phyloP scores from a whole-genome alignment of 2,888 invertebrate species.

The Heteropelma amictum region DNA sequence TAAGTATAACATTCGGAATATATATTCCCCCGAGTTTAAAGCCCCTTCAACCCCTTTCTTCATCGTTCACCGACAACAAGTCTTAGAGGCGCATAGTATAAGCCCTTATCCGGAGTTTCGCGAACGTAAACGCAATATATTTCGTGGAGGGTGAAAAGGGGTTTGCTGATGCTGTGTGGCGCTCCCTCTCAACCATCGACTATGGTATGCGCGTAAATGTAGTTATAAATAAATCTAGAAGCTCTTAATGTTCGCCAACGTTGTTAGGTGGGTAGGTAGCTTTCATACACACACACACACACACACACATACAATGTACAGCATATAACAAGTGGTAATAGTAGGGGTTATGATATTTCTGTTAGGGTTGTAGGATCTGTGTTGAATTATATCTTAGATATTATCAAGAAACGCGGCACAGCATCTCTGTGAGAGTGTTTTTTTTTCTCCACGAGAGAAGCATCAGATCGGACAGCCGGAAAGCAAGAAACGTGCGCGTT shows the following conservation, averaged over 20 bases:
- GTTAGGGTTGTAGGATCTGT: conserved; percentile 4
- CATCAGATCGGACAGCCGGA: conserved; percentile 38
- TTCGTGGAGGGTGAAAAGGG: conserved; percentile 69
- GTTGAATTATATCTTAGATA: conserved; percentile 3
- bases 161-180: conserved; percentile 49
- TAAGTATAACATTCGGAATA: conserved; percentile 23
- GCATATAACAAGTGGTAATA: not conserved
- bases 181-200: conserved; percentile 40
- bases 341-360: conserved; percentile 13
- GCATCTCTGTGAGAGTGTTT: not conserved
- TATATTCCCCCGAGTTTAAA: conserved; percentile 31
- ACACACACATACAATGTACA: too few species aligned
- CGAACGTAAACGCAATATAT: conserved; percentile 74
- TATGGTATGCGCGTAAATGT: conserved; percentile 77
- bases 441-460: too few species aligned
- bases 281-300: conserved; percentile 13
- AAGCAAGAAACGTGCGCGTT: conserved; percentile 47
- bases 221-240: conserved; percentile 78
- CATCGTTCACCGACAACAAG: not conserved
- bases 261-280: conserved; percentile 34
- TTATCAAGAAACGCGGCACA: not conserved
- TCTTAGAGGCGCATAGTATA: conserved; percentile 36
- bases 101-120: conserved; percentile 49
- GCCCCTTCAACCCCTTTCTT: conserved; percentile 1
- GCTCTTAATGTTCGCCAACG: conserved; percentile 75